These are phyloP conservation scores for Hystrix cristata DNA, from an alignment of 2,113 vertebrate species.

Conservation along the genomic window DNA sequence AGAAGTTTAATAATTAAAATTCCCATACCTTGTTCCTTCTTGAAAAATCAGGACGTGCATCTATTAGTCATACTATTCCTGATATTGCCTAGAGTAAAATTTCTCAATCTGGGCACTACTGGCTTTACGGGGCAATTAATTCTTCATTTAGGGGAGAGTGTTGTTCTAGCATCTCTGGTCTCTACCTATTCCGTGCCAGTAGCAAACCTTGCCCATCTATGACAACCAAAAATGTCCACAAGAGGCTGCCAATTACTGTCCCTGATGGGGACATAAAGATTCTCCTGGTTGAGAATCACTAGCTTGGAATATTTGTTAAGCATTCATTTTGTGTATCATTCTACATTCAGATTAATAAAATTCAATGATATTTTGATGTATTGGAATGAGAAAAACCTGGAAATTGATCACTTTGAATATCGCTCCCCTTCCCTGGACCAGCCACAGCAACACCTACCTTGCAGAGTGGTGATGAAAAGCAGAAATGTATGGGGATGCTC, in stretches of 20 bases:
- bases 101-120: background rate
- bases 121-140: background rate
- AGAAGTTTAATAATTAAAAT: conserved; percentile 5
- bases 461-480: background rate
- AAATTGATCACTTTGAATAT: background rate
- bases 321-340: background rate
- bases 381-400: background rate
- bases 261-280: background rate
- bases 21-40: background rate
- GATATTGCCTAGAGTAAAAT: too few relatives aligned
- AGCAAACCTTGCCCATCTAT: background rate
- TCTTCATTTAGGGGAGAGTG: background rate
- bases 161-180: background rate
- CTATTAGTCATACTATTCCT: background rate
- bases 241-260: background rate
- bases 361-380: background rate
- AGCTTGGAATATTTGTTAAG: too few relatives aligned
- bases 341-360: background rate
- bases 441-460: background rate
- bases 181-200: background rate
- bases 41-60: background rate
- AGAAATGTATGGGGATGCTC: accelerated
- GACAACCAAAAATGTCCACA: background rate
- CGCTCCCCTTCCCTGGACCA: background rate
- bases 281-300: background rate